These are phyloP conservation scores for Drosophila sordidapex DNA, from an alignment of 2,888 invertebrate species.

Conservation along the genomic window DNA sequence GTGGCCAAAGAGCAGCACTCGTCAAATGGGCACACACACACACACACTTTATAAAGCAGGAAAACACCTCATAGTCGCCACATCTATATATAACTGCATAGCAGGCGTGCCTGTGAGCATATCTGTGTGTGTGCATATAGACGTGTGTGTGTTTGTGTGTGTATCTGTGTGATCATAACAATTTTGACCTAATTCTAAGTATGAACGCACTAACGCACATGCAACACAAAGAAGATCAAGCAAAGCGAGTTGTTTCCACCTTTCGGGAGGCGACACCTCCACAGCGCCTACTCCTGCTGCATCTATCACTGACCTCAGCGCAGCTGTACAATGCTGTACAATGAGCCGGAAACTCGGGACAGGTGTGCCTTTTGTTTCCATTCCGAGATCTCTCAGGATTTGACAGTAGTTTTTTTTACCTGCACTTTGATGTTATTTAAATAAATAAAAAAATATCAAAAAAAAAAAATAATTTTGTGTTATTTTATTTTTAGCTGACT, in stretches of 20 bases:
- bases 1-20: constrained; percentile 49
- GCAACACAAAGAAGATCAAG: constrained; percentile 62
- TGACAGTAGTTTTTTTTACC: constrained; percentile 4
- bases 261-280: constrained; percentile 21
- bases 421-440: constrained; percentile 1
- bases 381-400: neutral
- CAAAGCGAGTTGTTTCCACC: constrained; percentile 46
- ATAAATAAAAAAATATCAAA: neutral
- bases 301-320: constrained; percentile 73
- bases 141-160: constrained; percentile 35
- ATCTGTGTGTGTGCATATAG: neutral
- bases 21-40: constrained; percentile 65
- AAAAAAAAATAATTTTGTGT: constrained; percentile 12
- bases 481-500: constrained; percentile 65
- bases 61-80: constrained; percentile 66
- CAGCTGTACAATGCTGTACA: constrained; percentile 63
- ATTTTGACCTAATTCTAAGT: constrained; percentile 80
- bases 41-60: constrained; percentile 63
- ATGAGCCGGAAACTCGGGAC: constrained; percentile 47
- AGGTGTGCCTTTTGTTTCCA: constrained; percentile 24
- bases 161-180: constrained; percentile 77
- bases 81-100: constrained; percentile 70
- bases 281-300: neutral
- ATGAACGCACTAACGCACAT: constrained; percentile 40
- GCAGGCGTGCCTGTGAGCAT: constrained; percentile 40